Conservation (phyloP, 2,797 vertebrate species). For the Pyrocephalus nanus region DNA sequence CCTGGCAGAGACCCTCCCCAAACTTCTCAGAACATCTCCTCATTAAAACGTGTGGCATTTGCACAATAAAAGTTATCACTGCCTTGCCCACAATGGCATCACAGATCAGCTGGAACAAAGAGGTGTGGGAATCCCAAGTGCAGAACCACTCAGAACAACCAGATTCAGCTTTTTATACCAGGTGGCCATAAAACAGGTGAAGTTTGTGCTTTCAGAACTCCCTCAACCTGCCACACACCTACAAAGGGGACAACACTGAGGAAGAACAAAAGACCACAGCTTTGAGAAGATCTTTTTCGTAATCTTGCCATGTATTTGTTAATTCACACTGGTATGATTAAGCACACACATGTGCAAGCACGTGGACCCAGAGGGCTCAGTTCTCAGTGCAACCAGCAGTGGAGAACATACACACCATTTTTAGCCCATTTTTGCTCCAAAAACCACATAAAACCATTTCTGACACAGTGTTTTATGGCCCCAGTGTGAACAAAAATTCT, state of each 20-base stretch:
- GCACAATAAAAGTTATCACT: neutral
- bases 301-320: neutral
- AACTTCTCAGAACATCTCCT: neutral
- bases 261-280: neutral
- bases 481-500: neutral
- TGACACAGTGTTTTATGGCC: neutral
- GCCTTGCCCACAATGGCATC: neutral
- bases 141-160: neutral
- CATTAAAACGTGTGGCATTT: rapidly evolving
- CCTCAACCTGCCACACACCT: neutral
- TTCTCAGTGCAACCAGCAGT: neutral
- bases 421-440: neutral
- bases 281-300: neutral
- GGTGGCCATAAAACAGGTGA: neutral
- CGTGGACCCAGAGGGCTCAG: neutral
- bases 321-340: neutral
- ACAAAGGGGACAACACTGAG: rapidly evolving
- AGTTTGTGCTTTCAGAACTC: neutral
- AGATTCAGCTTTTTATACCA: neutral
- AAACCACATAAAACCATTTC: neutral
- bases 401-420: neutral
- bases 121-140: neutral
- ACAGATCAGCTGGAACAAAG: neutral
- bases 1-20: neutral
- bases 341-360: neutral